Evolutionary conservation across 2,888 invertebrate species (phyloP).

Genomic region (Emmelina monodactyla): DNA sequence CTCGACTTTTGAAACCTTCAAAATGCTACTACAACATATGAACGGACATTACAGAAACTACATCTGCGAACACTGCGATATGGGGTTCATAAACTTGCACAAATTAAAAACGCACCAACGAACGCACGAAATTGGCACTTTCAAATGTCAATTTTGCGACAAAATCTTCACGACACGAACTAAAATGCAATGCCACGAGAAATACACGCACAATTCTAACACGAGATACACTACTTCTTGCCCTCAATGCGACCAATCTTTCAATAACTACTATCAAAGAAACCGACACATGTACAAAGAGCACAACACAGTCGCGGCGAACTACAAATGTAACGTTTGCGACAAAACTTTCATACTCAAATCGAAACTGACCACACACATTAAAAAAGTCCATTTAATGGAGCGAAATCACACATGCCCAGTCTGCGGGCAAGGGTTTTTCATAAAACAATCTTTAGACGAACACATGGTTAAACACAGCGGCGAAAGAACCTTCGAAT

Average conservation of each 20-base stretch:
- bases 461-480: constrained; percentile 59
- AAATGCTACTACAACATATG: constrained; percentile 31
- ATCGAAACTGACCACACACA: constrained; percentile 50
- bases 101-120: constrained; percentile 27
- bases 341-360: constrained; percentile 53
- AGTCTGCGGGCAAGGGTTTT: constrained; percentile 57
- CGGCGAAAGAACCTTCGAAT: constrained; percentile 38
- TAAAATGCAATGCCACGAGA: constrained; percentile 43
- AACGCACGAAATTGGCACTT: constrained; percentile 29
- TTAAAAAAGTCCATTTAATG: constrained; percentile 49
- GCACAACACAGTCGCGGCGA: constrained; percentile 40
- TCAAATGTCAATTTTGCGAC: constrained; percentile 38
- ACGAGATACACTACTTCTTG: constrained; percentile 21
- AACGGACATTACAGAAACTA: constrained; percentile 31
- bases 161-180: constrained; percentile 47
- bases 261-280: constrained; percentile 42
- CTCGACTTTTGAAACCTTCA: constrained; percentile 25
- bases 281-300: constrained; percentile 35
- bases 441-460: constrained; percentile 59
- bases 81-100: constrained; percentile 27
- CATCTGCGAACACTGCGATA: constrained; percentile 28
- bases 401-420: constrained; percentile 53
- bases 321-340: constrained; percentile 50
- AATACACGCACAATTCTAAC: constrained; percentile 23
- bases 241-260: constrained; percentile 36